Conservation (phyloP, 2,888 invertebrate genomes). For the Idaea aversata region DNA sequence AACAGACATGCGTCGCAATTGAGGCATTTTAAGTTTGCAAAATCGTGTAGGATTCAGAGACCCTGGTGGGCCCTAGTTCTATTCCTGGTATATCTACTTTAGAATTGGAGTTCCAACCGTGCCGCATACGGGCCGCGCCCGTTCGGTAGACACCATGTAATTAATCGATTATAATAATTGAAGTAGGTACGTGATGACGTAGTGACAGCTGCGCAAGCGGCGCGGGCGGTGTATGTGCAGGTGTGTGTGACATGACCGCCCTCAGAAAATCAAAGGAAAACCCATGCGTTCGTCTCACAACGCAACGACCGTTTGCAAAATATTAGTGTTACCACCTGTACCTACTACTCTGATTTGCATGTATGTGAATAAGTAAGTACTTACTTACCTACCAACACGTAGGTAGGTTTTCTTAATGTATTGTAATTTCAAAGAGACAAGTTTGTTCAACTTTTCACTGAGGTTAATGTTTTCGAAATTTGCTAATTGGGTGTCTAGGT, state of each 20-base stretch:
- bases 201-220: constrained; percentile 70
- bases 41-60: constrained; percentile 44
- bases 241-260: constrained; percentile 56
- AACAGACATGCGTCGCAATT: constrained; percentile 41
- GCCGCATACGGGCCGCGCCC: no score
- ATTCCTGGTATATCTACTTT: constrained; percentile 4
- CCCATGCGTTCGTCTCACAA: constrained; percentile 53
- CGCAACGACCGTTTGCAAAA: constrained; percentile 54
- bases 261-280: constrained; percentile 70
- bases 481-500: constrained; percentile 23
- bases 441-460: constrained; percentile 33
- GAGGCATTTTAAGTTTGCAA: constrained; percentile 33
- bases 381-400: neutral
- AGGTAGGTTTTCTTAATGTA: constrained; percentile 35
- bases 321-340: constrained; percentile 58
- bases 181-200: constrained; percentile 60
- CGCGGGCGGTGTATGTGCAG: constrained; percentile 59
- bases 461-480: constrained; percentile 30
- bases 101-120: no score
- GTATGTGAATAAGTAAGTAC: neutral
- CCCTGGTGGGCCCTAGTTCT: constrained; percentile 21
- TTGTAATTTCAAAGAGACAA: constrained; percentile 27
- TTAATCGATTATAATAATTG: constrained; percentile 72
- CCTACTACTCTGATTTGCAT: constrained; percentile 26
- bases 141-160: constrained; percentile 55